These are phyloP conservation scores for Entomobrya multifasciata DNA, from an alignment of 2,888 invertebrate species.

Conservation along the genomic window DNA sequence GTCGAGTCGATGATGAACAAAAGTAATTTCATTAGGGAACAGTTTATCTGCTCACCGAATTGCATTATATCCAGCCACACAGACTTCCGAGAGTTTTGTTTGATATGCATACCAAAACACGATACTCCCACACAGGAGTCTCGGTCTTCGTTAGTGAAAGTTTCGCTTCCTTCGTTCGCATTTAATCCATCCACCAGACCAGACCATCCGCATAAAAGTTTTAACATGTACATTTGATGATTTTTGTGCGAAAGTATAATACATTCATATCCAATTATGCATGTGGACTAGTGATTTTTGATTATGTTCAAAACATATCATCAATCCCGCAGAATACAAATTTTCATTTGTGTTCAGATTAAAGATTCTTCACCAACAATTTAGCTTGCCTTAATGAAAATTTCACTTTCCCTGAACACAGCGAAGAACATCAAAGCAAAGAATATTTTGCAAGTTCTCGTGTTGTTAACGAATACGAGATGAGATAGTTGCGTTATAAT, in stretches of 20 bases:
- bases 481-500: no score
- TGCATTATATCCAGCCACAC: not conserved
- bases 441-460: conserved; percentile 55
- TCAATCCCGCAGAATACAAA: not conserved
- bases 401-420: conserved; percentile 30
- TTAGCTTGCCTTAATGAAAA: conserved; percentile 33
- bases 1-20: not conserved
- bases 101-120: not conserved
- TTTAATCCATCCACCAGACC: no score
- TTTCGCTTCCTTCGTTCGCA: no score
- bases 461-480: conserved; percentile 33
- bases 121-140: no score
- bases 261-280: not conserved
- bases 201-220: no score
- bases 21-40: conserved; percentile 42
- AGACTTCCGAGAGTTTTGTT: not conserved
- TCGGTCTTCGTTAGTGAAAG: no score
- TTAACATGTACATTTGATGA: no score
- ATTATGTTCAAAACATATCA: conserved; percentile 14
- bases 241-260: not conserved
- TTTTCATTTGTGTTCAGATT: conserved; percentile 10
- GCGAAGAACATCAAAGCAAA: conserved; percentile 46
- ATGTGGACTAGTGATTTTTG: not conserved
- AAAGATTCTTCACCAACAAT: conserved; percentile 11
- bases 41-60: conserved; percentile 43